Evolutionary conservation across 2,113 vertebrate species (phyloP).

Genomic region (Galbula dea): DNA sequence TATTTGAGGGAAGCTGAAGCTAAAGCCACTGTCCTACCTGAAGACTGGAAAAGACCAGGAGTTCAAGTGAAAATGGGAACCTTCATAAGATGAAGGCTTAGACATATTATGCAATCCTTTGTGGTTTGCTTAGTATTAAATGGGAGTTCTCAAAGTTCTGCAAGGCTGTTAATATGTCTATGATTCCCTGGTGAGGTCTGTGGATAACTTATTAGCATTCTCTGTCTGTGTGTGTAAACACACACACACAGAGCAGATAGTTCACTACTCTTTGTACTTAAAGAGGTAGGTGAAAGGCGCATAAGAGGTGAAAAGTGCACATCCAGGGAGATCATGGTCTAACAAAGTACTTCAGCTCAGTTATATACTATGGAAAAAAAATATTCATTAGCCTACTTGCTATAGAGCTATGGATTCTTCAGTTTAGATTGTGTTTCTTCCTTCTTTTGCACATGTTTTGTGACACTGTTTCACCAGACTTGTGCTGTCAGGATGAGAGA

Average conservation of each 20-base stretch:
- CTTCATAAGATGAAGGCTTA: background rate
- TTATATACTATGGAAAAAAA: background rate
- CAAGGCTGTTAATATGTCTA: background rate
- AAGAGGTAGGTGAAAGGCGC: background rate
- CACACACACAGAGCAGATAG: background rate
- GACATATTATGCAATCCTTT: background rate
- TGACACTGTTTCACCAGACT: constrained; percentile 15
- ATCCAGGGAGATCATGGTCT: background rate
- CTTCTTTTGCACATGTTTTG: background rate
- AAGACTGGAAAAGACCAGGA: background rate
- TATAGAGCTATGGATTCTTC: background rate
- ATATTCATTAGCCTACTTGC: background rate
- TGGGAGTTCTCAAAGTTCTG: background rate
- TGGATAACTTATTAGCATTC: background rate
- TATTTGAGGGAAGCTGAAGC: background rate
- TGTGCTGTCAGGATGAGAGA: constrained; percentile 11
- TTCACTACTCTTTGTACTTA: background rate
- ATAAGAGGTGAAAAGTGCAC: background rate
- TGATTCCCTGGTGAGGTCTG: background rate
- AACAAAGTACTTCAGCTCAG: background rate
- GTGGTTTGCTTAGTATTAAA: background rate
- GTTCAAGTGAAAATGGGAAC: background rate
- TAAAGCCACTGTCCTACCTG: background rate
- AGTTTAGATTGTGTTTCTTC: background rate
- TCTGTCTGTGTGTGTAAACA: background rate